Evolutionary conservation across 2,888 invertebrate genomes (phyloP).

Genomic region (Proisotoma minuta): DNA sequence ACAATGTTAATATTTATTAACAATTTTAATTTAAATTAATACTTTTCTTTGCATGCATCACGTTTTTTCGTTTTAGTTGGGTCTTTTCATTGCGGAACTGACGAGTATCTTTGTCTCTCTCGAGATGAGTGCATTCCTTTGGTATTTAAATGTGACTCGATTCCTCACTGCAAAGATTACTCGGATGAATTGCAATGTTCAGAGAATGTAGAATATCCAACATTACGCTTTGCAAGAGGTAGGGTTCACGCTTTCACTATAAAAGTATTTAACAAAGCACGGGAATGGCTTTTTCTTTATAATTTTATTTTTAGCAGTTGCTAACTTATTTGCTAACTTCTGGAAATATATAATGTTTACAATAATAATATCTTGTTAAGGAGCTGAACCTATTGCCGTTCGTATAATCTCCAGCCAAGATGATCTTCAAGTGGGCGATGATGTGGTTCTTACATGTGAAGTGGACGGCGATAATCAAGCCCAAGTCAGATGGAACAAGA

Average conservation of each 20-base stretch:
- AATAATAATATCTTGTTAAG: no score
- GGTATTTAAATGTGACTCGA: conserved; percentile 59
- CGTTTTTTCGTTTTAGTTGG: conserved; percentile 2
- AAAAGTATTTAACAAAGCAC: no score
- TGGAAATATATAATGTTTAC: no score
- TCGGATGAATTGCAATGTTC: conserved; percentile 64
- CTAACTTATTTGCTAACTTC: conserved; percentile 1
- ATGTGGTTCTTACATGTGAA: conserved; percentile 62
- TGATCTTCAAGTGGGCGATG: conserved; percentile 58
- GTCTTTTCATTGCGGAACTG: conserved; percentile 23
- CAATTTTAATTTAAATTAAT: not conserved
- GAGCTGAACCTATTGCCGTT: conserved; percentile 47
- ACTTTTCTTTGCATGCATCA: not conserved
- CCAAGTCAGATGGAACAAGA: conserved; percentile 61
- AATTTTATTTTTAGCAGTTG: no score
- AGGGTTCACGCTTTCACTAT: no score
- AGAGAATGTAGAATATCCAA: no score
- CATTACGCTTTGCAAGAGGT: no score
- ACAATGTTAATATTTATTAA: not conserved
- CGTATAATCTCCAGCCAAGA: conserved; percentile 53
- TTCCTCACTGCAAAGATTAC: conserved; percentile 60
- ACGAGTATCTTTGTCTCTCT: conserved; percentile 56
- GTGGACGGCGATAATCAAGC: conserved; percentile 56
- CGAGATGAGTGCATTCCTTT: conserved; percentile 59
- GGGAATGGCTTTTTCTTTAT: no score